A percentile compares a stretch with the other conserved stretches of the same genome.
Conservation (phyloP, 2,113 vertebrate genomes). For the Cyrtonyx montezumae region DNA sequence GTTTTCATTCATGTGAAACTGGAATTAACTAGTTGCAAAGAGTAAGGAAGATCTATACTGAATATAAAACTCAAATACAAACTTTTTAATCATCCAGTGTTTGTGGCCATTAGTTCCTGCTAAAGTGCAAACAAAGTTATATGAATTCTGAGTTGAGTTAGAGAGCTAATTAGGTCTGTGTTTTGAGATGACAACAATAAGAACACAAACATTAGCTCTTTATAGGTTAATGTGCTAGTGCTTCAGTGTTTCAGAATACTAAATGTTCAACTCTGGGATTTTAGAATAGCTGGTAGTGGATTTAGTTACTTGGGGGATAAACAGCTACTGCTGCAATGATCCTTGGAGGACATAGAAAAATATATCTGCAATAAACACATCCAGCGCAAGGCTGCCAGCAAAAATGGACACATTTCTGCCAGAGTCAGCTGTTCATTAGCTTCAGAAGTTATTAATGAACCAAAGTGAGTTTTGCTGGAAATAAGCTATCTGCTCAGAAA, state of each 20-base stretch:
- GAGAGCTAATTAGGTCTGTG: neutral
- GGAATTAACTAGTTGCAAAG: neutral
- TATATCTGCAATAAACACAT: fast-evolving
- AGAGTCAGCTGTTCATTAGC: neutral
- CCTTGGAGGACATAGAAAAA: neutral
- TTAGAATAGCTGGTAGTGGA: neutral
- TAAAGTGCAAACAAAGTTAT: neutral
- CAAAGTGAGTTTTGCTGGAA: neutral
- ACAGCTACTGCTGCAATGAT: fast-evolving
- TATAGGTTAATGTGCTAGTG: neutral
- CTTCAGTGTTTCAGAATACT: neutral
- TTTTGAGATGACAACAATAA: neutral
- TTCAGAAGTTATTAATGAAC: neutral
- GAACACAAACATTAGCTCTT: neutral
- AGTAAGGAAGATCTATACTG: neutral
- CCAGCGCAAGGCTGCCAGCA: neutral
- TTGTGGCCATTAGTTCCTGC: neutral
- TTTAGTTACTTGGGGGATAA: neutral
- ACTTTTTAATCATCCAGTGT: neutral
- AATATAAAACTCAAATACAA: neutral
- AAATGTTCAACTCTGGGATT: neutral
- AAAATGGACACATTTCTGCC: neutral
- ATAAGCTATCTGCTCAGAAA: neutral
- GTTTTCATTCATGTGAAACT: neutral
- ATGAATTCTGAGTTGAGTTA: neutral